Evolutionary conservation across 1,140 invertebrate species (phyloP), one percentile per base, ranked within the genome.

Genomic region (Thaumetopoea pityocampa): DNA sequence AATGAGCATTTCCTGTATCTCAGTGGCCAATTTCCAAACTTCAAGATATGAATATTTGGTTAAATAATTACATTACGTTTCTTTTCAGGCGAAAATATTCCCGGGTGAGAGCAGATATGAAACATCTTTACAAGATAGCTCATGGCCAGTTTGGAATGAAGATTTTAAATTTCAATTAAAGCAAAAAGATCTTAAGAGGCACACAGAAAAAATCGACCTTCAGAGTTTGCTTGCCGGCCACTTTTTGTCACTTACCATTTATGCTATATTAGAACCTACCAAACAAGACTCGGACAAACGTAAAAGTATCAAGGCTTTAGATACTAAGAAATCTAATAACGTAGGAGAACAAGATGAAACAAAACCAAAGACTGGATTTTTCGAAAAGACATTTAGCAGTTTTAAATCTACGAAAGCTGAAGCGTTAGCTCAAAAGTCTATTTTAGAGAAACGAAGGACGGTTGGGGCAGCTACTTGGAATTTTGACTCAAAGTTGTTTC

Each of bases 61-160:
- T n/a, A n/a, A n/a, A n/a, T 14, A 38, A 38, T 38, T 19, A 20
- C 11, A 11, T 6, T 28, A 12, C 5, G 17, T 8, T 20, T 24
- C 5, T 22, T 88, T 87, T 37, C 69, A 93, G 92, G 88, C 92
- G 1, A 93, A 92, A 78, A 54, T 93, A 11, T 90, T 92, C 65
- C 92, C 92, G 0, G 89, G 89, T 10, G 90, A 90, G 48, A 90
- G 89, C 33, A 92, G 92, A 74, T 91, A 88, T 58, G 92, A 93
- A 74, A 92, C 91, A 4, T 87, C 88, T 32, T 78, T 91, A 47
- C 90, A 90, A 65, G 91, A 91, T 49, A 91, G 90, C 53, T 91
- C 91, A 1, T 92, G 91, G 91, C 92, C 92, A 0, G 88, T 90
- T 27, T 93, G 91, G 87, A 92, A 93, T 66, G 90, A 93, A 76